Conservation (phyloP, 2,113 vertebrate genomes). For the Rhagologus leucostigma region DNA sequence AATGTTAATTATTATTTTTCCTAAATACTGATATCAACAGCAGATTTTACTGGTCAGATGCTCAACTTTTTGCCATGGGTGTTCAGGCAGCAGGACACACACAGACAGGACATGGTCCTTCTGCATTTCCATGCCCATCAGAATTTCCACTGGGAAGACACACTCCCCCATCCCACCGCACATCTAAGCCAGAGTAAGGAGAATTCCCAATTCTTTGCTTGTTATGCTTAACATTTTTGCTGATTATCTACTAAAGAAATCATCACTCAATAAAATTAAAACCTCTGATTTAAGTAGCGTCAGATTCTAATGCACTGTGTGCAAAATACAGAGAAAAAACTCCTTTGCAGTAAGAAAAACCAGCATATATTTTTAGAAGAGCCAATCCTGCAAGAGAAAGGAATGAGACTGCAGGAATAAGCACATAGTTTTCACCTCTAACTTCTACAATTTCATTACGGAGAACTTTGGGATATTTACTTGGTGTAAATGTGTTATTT, state of each 20-base stretch:
- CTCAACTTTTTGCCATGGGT: rapidly evolving
- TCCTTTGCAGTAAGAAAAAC: not conserved
- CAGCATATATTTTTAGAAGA: not conserved
- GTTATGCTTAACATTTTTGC: not conserved
- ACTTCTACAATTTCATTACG: not conserved
- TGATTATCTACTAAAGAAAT: not conserved
- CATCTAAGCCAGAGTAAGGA: not conserved
- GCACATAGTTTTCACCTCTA: not conserved
- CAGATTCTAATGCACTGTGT: not conserved
- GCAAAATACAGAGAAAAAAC: not conserved
- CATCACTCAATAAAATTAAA: not conserved
- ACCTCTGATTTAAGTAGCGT: not conserved
- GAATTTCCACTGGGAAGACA: not conserved
- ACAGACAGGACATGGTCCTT: not conserved
- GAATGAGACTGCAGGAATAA: not conserved
- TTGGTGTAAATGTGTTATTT: not conserved
- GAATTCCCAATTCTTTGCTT: not conserved
- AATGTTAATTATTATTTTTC: not conserved
- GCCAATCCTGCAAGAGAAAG: not conserved
- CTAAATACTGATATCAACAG: not conserved
- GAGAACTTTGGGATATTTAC: not conserved
- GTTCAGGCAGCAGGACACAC: not conserved
- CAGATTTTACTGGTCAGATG: not conserved
- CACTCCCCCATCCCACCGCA: not conserved
- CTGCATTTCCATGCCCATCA: rapidly evolving